Evolutionary conservation across 2,797 vertebrate species (phyloP).

Genomic region (Rhinogobio ventralis): DNA sequence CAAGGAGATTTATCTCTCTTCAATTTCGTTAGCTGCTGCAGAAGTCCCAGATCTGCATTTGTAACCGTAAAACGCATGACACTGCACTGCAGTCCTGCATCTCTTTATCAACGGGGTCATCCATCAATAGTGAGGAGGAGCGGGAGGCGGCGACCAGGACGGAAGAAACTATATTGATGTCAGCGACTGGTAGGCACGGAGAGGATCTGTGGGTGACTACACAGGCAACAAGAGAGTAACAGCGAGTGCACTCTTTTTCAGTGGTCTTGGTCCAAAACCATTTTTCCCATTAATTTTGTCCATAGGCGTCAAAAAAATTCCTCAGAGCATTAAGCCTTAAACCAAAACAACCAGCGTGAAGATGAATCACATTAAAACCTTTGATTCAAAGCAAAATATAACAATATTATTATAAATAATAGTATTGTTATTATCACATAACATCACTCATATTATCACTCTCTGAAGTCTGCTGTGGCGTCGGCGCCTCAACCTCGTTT

Average conservation of each 20-base stretch:
- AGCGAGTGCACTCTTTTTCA: not conserved
- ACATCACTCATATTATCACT: too few relatives aligned
- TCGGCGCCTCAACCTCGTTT: too few relatives aligned
- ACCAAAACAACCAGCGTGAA: not conserved
- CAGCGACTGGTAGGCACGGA: not conserved
- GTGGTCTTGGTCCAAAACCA: not conserved
- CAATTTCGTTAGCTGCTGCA: constrained; percentile 36
- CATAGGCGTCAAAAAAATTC: not conserved
- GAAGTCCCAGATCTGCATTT: constrained; percentile 40
- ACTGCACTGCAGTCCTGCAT: constrained; percentile 26
- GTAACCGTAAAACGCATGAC: constrained; percentile 47
- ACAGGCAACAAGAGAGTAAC: not conserved
- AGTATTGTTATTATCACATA: not conserved
- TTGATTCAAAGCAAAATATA: not conserved
- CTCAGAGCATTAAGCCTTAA: not conserved
- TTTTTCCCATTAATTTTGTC: not conserved
- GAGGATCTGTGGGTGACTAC: constrained; percentile 11
- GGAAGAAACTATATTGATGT: constrained; percentile 20
- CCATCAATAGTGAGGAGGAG: constrained; percentile 40
- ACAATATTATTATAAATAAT: not conserved
- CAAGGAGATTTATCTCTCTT: constrained; percentile 63
- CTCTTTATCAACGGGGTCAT: constrained; percentile 51
- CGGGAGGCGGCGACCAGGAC: constrained; percentile 16
- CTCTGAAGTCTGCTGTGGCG: too few relatives aligned
- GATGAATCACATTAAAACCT: not conserved